phyloP scores from a whole-genome alignment of 2,888 invertebrate genomes.

The Cataglyphis rosenhaueri region DNA sequence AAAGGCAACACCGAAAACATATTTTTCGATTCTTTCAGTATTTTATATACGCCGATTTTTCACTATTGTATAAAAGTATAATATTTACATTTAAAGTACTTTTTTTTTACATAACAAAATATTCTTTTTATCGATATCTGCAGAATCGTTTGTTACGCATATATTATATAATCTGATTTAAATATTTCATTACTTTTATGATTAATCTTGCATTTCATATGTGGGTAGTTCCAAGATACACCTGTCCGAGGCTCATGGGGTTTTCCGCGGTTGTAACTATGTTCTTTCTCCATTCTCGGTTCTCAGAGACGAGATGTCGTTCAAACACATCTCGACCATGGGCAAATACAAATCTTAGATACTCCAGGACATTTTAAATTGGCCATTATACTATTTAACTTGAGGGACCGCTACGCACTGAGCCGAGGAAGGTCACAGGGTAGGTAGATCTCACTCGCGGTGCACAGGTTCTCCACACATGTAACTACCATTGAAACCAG shows the following conservation, averaged over 20 bases:
- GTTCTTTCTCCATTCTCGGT: conserved; percentile 72
- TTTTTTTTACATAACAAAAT: neutral
- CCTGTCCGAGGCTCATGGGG: conserved; percentile 72
- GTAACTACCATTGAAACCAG: conserved; percentile 80
- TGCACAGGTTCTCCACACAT: conserved; percentile 72
- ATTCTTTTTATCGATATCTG: neutral
- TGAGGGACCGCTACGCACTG: conserved; percentile 80
- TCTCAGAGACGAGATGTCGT: conserved; percentile 71
- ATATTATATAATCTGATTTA: neutral
- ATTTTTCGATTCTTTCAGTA: conserved; percentile 27
- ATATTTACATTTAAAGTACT: neutral
- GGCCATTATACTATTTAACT: conserved; percentile 86
- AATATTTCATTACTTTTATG: neutral
- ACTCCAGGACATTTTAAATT: conserved; percentile 85
- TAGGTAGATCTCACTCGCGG: conserved; percentile 69
- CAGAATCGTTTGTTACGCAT: neutral
- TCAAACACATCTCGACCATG: conserved; percentile 79
- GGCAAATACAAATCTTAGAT: conserved; percentile 84
- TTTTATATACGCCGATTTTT: conserved; percentile 27
- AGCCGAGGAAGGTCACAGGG: conserved; percentile 73
- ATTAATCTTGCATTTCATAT: neutral
- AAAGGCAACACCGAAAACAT: conserved; percentile 19
- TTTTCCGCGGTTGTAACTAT: conserved; percentile 65
- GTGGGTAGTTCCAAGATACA: conserved; percentile 50
- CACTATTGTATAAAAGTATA: neutral